A percentile compares a stretch with the other conserved stretches of the same genome.
phyloP scores from a whole-genome alignment of 2,888 invertebrate genomes.

The Nycteola revayana region DNA sequence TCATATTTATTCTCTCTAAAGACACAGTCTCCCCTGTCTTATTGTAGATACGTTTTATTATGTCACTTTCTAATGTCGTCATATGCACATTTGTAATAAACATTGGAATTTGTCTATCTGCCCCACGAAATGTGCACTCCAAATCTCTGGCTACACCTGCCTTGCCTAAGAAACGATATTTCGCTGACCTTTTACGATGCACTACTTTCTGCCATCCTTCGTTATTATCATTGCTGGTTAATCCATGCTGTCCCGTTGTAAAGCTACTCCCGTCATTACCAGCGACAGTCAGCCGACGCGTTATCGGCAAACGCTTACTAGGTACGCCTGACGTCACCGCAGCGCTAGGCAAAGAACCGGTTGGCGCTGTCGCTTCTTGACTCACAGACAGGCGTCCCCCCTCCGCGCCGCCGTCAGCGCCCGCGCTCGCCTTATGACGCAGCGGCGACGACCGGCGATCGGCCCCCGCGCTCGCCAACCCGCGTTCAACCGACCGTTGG shows the following conservation, averaged over 20 bases:
- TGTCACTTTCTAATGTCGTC: constrained; percentile 20
- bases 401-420: background rate
- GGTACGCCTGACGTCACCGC: constrained; percentile 1
- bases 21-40: constrained; percentile 10
- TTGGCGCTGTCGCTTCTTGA: too few relatives aligned
- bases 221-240: too few relatives aligned
- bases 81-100: constrained; percentile 30
- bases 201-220: background rate
- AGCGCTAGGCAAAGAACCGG: background rate
- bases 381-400: background rate
- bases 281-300: background rate
- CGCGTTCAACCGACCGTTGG: background rate
- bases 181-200: background rate
- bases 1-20: constrained; percentile 10
- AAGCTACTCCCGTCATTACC: background rate
- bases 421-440: too few relatives aligned
- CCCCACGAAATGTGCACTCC: constrained; percentile 19
- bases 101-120: constrained; percentile 22
- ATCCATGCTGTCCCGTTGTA: background rate
- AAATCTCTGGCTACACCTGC: constrained; percentile 7
- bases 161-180: constrained; percentile 8
- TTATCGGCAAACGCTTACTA: too few relatives aligned
- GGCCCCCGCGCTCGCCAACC: background rate
- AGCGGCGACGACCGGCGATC: too few relatives aligned
- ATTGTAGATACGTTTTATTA: constrained; percentile 10